Conservation (phyloP, 2,888 invertebrate species). For the Xestia xanthographa region DNA sequence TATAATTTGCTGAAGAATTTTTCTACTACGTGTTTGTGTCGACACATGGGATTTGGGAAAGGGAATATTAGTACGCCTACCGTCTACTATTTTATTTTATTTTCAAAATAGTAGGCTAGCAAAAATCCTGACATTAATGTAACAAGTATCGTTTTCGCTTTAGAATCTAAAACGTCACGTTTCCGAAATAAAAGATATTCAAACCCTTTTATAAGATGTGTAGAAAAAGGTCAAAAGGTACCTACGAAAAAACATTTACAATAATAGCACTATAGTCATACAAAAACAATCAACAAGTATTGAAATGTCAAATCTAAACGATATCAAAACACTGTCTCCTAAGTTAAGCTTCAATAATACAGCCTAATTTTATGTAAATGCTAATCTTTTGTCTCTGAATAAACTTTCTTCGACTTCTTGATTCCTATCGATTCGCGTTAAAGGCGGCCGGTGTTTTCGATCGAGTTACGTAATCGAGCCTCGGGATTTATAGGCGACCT, state of each 20-base stretch:
- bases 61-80: neutral
- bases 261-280: too few relatives aligned
- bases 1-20: neutral
- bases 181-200: neutral
- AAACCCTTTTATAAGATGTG: neutral
- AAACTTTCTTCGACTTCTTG: constrained; percentile 44
- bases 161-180: neutral
- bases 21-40: neutral
- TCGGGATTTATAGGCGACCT: constrained; percentile 62
- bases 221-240: neutral
- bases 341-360: neutral
- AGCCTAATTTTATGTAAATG: constrained; percentile 31
- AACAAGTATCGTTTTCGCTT: neutral
- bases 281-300: neutral
- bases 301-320: neutral
- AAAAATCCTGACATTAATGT: neutral
- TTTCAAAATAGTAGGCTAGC: neutral
- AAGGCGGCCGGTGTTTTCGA: constrained; percentile 55
- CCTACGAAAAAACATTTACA: neutral
- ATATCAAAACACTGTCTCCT: neutral
- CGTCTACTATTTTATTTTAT: neutral
- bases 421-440: constrained; percentile 45
- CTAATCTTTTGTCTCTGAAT: constrained; percentile 24
- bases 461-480: constrained; percentile 55
- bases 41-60: neutral